phyloP scores from a whole-genome alignment of 2,888 invertebrate species.

The Drosophila histrio region DNA sequence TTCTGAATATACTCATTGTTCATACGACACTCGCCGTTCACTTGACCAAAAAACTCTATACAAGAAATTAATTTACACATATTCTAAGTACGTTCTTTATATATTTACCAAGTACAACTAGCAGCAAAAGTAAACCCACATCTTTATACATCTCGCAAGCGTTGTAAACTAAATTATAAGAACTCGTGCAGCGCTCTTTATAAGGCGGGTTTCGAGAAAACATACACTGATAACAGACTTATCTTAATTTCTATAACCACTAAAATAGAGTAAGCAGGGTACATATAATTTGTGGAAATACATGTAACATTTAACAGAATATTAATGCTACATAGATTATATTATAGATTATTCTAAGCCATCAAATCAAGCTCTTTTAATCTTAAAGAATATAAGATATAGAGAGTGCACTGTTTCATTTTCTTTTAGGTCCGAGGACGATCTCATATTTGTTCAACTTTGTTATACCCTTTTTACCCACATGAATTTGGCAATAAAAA shows the following conservation, averaged over 20 bases:
- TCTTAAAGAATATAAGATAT: no score
- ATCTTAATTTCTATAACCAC: neutral
- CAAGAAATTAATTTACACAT: neutral
- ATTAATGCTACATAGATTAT: no score
- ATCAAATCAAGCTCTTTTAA: no score
- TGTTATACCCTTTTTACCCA: neutral
- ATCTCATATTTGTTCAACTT: neutral
- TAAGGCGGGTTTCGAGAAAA: neutral
- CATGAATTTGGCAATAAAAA: neutral
- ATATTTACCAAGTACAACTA: neutral
- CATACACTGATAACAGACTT: neutral
- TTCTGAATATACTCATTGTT: neutral
- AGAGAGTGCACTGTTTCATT: no score
- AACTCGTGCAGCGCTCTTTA: neutral
- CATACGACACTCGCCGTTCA: neutral
- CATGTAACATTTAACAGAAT: neutral
- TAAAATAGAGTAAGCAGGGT: neutral
- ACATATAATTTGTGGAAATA: neutral
- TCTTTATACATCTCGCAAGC: slow-evolving; percentile 1
- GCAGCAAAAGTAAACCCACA: neutral
- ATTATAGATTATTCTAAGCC: no score
- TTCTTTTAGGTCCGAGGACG: no score
- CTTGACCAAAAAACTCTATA: neutral
- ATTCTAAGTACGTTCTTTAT: neutral
- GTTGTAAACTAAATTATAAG: neutral